Percentiles rank a stretch among this genome's conserved stretches.
Conservation (phyloP, 2,113 vertebrate species). For the Pelmatolapia mariae region DNA sequence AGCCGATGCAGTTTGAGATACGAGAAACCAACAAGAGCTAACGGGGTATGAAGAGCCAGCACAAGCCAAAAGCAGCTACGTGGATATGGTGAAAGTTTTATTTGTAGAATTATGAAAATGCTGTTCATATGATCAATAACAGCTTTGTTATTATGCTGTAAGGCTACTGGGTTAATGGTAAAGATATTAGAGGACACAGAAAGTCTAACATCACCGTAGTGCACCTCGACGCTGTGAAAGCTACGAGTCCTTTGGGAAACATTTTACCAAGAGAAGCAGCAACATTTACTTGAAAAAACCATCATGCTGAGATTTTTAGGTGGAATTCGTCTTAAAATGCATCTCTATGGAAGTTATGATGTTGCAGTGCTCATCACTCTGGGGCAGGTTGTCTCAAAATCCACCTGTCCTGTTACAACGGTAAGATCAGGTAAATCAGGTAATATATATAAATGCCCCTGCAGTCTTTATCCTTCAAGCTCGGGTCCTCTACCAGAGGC, state of each 20-base stretch:
- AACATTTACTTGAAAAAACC: background rate
- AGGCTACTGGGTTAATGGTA: background rate
- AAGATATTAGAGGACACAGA: background rate
- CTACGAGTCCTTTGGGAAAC: background rate
- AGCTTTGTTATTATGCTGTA: background rate
- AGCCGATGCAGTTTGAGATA: background rate
- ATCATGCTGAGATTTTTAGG: background rate
- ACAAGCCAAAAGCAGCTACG: background rate
- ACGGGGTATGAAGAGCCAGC: background rate
- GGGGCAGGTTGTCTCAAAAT: background rate
- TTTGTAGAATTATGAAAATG: background rate
- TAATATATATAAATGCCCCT: background rate
- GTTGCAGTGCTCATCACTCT: background rate
- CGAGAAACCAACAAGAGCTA: background rate
- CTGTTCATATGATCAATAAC: background rate
- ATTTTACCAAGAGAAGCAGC: fast-evolving
- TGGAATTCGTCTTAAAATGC: fast-evolving
- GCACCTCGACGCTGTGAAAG: background rate
- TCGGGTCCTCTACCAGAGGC: background rate
- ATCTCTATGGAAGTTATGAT: background rate
- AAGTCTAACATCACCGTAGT: background rate
- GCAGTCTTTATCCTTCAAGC: background rate
- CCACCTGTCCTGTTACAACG: fast-evolving
- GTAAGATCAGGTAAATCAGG: background rate
- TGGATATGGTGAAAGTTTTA: background rate